These are phyloP conservation scores for Machaerirhynchus nigripectus DNA, from an alignment of 2,113 vertebrate species.

Conservation along the genomic window DNA sequence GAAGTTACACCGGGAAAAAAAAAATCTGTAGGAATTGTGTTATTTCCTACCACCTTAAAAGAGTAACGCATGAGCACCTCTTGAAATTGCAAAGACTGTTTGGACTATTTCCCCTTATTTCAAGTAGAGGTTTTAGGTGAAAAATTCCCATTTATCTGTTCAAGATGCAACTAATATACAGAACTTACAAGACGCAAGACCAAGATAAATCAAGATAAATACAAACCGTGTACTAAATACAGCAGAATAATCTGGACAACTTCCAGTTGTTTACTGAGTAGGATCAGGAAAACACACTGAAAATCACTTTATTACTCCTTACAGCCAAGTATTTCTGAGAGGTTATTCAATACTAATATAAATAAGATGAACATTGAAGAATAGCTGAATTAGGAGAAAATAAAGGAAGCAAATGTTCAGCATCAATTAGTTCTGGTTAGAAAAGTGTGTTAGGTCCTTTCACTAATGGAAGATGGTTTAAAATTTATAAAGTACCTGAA, in stretches of 20 bases:
- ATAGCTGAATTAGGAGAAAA: background rate
- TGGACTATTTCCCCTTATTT: background rate
- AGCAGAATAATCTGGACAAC: background rate
- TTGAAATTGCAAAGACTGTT: background rate
- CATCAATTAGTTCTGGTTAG: background rate
- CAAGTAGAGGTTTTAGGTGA: background rate
- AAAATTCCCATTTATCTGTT: background rate
- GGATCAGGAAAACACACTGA: background rate
- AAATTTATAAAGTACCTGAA: background rate
- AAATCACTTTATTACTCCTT: background rate
- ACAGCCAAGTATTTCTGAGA: background rate
- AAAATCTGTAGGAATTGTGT: background rate
- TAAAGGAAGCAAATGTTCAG: background rate
- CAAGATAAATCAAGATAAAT: background rate
- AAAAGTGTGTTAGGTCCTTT: background rate
- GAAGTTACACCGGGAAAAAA: background rate
- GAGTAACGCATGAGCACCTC: background rate
- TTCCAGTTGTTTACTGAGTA: background rate
- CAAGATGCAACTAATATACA: background rate
- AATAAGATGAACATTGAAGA: background rate
- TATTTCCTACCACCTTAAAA: background rate
- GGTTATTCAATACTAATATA: background rate
- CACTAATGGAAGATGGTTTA: background rate
- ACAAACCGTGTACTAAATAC: background rate
- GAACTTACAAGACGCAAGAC: background rate